Conservation (phyloP, 2,113 vertebrate genomes). For the Lophura nycthemera region DNA sequence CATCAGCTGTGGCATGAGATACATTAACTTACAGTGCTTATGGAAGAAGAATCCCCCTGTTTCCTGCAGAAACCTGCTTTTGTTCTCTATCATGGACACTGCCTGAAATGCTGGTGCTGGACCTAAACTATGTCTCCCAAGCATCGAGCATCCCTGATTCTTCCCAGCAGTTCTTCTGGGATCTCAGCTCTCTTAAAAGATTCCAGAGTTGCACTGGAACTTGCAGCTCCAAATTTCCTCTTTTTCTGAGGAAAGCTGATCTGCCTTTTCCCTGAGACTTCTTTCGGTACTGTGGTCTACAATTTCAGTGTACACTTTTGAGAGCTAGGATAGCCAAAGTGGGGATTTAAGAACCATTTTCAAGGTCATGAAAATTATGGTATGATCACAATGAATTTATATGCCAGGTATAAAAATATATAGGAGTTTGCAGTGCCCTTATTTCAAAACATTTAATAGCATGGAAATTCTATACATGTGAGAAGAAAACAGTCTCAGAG, state of each 20-base stretch:
- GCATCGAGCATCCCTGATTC: background rate
- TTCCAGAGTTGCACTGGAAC: background rate
- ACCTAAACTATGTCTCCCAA: background rate
- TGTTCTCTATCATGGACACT: background rate
- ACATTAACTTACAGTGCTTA: background rate
- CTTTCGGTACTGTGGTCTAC: background rate
- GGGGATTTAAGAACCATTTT: background rate
- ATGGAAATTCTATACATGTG: background rate
- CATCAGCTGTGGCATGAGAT: background rate
- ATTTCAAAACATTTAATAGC: background rate
- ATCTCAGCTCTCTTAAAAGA: background rate
- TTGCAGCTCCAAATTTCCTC: background rate
- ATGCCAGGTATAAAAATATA: background rate
- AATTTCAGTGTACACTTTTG: background rate
- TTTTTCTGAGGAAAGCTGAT: background rate
- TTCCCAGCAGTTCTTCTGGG: fast-evolving
- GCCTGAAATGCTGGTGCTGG: background rate
- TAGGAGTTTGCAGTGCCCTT: background rate
- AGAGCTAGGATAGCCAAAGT: background rate
- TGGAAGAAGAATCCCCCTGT: background rate
- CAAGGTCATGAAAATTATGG: background rate
- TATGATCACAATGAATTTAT: background rate
- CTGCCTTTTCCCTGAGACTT: background rate
- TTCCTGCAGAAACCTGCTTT: background rate
- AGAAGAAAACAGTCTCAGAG: background rate